Conservation (phyloP, 1,140 invertebrate species). For the Drosophila tani region DNA sequence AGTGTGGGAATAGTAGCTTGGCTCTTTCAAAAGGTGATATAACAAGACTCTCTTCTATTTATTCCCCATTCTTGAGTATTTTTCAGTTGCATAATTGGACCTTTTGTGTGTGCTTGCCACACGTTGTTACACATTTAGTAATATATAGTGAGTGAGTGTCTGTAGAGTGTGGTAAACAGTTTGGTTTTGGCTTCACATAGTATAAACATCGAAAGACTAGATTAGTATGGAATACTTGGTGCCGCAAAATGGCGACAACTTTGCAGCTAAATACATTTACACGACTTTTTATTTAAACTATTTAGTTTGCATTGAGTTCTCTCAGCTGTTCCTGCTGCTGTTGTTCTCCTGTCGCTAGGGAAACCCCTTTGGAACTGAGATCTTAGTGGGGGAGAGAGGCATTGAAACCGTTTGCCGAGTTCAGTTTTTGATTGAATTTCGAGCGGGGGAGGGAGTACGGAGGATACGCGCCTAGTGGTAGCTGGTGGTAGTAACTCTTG, state of each 20-base stretch:
- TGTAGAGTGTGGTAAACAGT: slow-evolving; percentile 40
- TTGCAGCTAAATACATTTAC: slow-evolving; percentile 42
- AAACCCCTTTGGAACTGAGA: slow-evolving; percentile 34
- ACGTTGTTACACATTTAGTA: slow-evolving; percentile 70
- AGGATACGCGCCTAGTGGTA: slow-evolving; percentile 17
- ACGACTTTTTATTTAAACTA: slow-evolving; percentile 5
- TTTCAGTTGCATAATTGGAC: slow-evolving; percentile 78
- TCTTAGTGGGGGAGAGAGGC: slow-evolving; percentile 39
- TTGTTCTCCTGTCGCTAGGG: slow-evolving; percentile 11
- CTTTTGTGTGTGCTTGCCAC: slow-evolving; percentile 65
- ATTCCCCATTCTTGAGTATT: slow-evolving; percentile 52
- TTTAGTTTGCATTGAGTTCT: slow-evolving; percentile 9
- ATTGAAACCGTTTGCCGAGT: slow-evolving; percentile 72
- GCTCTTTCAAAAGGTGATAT: slow-evolving; percentile 37
- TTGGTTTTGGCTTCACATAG: slow-evolving; percentile 36
- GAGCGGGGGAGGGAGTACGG: slow-evolving; percentile 19
- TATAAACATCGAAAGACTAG: slow-evolving; percentile 63
- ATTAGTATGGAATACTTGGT: slow-evolving; percentile 31
- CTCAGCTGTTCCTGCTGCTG: slow-evolving; percentile 2
- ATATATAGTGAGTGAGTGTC: slow-evolving; percentile 48
- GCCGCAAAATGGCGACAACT: slow-evolving; percentile 54
- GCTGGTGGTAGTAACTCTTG: slow-evolving; percentile 64
- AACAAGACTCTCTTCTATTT: slow-evolving; percentile 36
- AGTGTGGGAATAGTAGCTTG: slow-evolving; percentile 41
- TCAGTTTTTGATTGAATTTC: slow-evolving; percentile 52